These are phyloP conservation scores for Paralichthys olivaceus DNA, from an alignment of 2,113 vertebrate genomes.

Conservation along the genomic window DNA sequence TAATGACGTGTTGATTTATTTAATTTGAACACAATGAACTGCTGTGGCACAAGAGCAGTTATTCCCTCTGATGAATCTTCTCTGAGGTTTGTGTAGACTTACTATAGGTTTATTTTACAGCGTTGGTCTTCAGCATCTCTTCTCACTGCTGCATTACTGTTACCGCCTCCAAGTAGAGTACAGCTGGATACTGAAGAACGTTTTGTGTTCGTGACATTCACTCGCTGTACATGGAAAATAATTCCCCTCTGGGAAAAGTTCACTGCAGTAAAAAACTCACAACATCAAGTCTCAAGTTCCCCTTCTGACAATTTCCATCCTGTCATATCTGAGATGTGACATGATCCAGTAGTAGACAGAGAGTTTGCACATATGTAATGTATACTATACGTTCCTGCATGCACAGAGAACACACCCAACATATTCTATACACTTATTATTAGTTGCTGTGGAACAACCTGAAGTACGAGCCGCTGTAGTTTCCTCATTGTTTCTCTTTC, in stretches of 20 bases:
- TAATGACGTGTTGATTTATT: too few relatives aligned
- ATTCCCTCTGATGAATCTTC: not conserved
- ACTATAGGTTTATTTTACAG: not conserved
- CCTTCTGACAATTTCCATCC: conserved; percentile 1
- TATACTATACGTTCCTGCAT: not conserved
- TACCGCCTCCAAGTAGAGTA: not conserved
- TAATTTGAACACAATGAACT: not conserved
- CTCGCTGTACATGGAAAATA: conserved; percentile 8
- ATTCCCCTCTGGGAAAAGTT: conserved; percentile 22
- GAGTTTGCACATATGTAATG: not conserved
- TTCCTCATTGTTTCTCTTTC: not conserved
- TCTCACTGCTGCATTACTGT: conserved; percentile 6
- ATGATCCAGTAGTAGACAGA: not conserved
- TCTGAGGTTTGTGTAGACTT: not conserved
- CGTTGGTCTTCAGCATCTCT: too few relatives aligned
- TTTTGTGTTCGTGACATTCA: not conserved
- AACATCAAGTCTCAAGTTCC: conserved; percentile 14
- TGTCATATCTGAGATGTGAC: not conserved
- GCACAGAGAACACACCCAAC: not conserved
- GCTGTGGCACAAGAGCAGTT: too few relatives aligned
- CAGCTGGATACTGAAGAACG: conserved; percentile 32
- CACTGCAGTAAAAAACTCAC: not conserved
- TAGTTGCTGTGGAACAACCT: too few relatives aligned
- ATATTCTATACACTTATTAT: too few relatives aligned
- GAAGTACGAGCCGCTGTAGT: not conserved